These are phyloP conservation scores for Bactericera cockerelli DNA, from an alignment of 1,140 invertebrate genomes.

Conservation along the genomic window DNA sequence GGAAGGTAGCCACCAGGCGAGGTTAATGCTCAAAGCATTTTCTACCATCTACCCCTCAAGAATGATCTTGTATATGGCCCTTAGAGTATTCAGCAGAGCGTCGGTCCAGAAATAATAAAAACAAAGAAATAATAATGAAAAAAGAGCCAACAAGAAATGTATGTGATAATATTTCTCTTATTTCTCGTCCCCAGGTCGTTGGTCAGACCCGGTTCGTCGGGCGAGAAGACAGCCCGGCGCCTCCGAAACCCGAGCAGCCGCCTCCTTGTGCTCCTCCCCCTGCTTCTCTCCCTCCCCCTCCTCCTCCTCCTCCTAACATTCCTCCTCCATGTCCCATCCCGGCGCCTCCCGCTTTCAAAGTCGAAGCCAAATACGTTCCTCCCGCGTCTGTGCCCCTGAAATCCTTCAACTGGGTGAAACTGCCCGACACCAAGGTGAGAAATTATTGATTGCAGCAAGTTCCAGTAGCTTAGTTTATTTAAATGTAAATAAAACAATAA, in stretches of 20 bases:
- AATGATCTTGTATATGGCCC: no score
- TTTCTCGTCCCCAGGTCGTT: conserved; percentile 23
- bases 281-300: conserved; percentile 33
- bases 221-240: not conserved
- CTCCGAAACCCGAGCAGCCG: conserved; percentile 24
- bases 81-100: no score
- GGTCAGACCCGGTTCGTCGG: conserved; percentile 17
- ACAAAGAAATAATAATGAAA: no score
- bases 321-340: conserved; percentile 39
- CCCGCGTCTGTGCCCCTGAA: conserved; percentile 83
- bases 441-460: no score
- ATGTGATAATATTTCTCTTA: no score
- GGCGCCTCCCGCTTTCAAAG: conserved; percentile 32
- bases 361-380: conserved; percentile 59
- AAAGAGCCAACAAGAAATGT: no score
- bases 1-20: no score
- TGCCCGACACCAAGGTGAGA: conserved; percentile 59
- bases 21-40: no score
- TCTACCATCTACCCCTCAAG: no score
- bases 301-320: conserved; percentile 34
- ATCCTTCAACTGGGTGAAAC: conserved; percentile 94
- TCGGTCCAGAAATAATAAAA: no score
- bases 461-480: no score
- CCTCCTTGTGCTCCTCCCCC: conserved; percentile 39
- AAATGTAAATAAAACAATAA: no score